Percentiles rank a stretch among this genome's conserved stretches.
Evolutionary conservation across 2,113 vertebrate species (phyloP).

Genomic region (Cromileptes altivelis): DNA sequence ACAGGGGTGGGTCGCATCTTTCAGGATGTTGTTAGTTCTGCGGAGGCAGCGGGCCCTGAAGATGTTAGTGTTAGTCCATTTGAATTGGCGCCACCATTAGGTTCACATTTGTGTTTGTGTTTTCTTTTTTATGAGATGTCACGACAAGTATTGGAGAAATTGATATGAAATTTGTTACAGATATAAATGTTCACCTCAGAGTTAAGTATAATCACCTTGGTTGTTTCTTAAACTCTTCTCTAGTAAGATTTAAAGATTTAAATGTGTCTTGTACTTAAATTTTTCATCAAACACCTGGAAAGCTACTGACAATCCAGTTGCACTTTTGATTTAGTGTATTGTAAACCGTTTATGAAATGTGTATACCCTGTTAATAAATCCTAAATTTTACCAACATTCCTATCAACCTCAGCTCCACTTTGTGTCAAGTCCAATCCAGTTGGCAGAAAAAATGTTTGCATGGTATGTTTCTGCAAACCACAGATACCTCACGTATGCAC

Average conservation of each 20-base stretch:
- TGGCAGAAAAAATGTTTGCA: too few relatives aligned
- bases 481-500: too few relatives aligned
- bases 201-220: not conserved
- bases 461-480: too few relatives aligned
- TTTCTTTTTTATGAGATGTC: not conserved
- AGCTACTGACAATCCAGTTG: not conserved
- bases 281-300: constrained; percentile 16
- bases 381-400: not conserved
- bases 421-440: too few relatives aligned
- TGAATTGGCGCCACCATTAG: not conserved
- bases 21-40: too few relatives aligned
- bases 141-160: not conserved
- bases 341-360: not conserved
- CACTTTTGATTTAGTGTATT: not conserved
- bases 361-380: not conserved
- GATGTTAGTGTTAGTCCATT: too few relatives aligned
- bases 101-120: not conserved
- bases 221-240: not conserved
- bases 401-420: too few relatives aligned
- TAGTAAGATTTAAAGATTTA: not conserved
- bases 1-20: too few relatives aligned
- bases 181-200: not conserved
- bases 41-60: too few relatives aligned
- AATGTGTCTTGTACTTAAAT: not conserved
- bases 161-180: not conserved